Base-by-base conservation (phyloP, 2,113 vertebrate species). In the Sclerurus mexicanus region DNA sequence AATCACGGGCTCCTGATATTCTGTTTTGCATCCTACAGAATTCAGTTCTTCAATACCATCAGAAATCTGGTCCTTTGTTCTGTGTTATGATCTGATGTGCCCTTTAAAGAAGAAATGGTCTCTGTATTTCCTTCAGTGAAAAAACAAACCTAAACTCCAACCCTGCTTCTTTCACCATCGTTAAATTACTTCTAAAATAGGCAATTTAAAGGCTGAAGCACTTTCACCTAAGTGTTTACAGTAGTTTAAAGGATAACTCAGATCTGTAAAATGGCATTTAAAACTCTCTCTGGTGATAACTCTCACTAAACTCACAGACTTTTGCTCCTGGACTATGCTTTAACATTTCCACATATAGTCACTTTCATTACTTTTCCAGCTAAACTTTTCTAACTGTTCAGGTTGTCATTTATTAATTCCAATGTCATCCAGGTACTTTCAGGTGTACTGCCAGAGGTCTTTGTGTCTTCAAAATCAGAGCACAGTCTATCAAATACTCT, bases 301-400 rank as follows among this genome's bases (percentile, higher is more conserved):
- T 44, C 35, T 39, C 40, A 84, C 55, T 83, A 35, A 28, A 79
- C 30, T 81, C n/a, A 15, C 12, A 68, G 30, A 33, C 24, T 40
- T 85, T 88, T 67, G 11, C 24, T 85, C n/a, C 53, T 60, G 10
- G 3, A 52, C 55, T 81, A 13, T 42, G 84, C 94, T 87, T 79
- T 60, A 59, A 86, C 27, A 73, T 56, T 87, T 76, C 50, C 50
- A 60, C 63, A 63, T 40, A 81, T 5, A 62, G 44, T 20, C n/a
- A 50, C 31, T 76, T 9, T 58, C 9, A 17, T 7, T 17, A 44
- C 46, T 83, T 56, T 75, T 92, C 23, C 59, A 86, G 23, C 5
- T 77, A 52, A 89, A n/a, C 8, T 55, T 52, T 92, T 77, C 47
- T 62, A 90, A 47, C 53, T 73, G 35, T 78, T 94, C 74, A 39